phyloP scores from a whole-genome alignment of 2,113 vertebrate genomes.

The Anser cygnoides region DNA sequence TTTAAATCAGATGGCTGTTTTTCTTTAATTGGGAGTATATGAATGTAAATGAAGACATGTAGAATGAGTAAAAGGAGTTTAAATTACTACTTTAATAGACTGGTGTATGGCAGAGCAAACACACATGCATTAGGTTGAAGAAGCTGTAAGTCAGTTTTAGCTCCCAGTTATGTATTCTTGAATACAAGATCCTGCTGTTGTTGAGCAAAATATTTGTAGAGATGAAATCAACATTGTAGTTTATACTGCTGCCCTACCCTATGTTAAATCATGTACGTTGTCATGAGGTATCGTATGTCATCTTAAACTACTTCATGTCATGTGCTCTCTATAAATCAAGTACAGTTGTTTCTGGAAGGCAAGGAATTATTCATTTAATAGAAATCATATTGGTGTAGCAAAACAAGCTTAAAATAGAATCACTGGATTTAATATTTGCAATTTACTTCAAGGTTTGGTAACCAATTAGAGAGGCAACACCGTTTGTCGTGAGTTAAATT shows the following conservation, averaged over 20 bases:
- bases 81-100: slow-evolving; percentile 5
- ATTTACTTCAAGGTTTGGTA: neutral
- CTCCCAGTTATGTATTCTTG: neutral
- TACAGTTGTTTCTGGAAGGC: slow-evolving; percentile 42
- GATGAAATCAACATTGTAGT: slow-evolving; percentile 30
- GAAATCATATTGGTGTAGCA: slow-evolving; percentile 33
- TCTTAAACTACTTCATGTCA: neutral
- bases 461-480: neutral
- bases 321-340: slow-evolving; percentile 25
- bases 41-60: neutral
- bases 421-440: neutral
- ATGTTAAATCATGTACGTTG: neutral
- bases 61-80: neutral
- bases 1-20: neutral
- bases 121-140: neutral
- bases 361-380: slow-evolving; percentile 29
- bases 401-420: neutral
- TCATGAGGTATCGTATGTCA: neutral
- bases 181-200: neutral
- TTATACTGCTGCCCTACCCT: neutral
- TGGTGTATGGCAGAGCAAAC: neutral
- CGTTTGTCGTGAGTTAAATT: neutral
- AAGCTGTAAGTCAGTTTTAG: slow-evolving; percentile 5
- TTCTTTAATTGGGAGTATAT: neutral
- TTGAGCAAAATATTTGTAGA: neutral